Base-by-base conservation (phyloP, 2,888 invertebrate species). In the Drosophila ustulata region DNA sequence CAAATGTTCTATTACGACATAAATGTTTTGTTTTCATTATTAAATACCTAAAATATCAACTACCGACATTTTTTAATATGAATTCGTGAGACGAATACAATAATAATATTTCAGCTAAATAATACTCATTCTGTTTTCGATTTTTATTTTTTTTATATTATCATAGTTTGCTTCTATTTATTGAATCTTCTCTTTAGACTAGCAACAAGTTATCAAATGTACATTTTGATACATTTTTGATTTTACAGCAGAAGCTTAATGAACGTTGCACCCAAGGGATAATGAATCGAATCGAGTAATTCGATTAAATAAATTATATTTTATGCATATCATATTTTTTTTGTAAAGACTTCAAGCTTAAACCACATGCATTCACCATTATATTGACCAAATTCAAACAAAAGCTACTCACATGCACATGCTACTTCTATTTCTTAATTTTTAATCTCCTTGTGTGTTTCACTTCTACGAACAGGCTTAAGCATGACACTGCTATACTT, bases 1-100 rank as follows among this genome's bases (percentile, higher is more conserved):
- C 43, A 57, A 50, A 59, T 59, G 45, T 74, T 46, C 59, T 59
- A 55, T 51, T 30, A 59, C 32, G 1, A 51, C 61, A 61, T 55
- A 71, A 55, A 57, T 46, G 23, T 2, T 32, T 23, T 23, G 28
- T n/a, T 53, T 41, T 6, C 23, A 30, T 43, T 23, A 43, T 13
- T 1, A 55, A 23, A 32, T 43, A 23, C 30, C 23, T 18, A 30
- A 55, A 43, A 55, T 11, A 7, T 18, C 13, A 13, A 41, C 18
- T 41, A 5, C 39, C 9, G 18, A 11, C 4, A 18, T 18, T 18
- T n/a, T 37, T 37, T 37, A 1, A 37, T n/a, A 37, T 4, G 11
- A 37, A n/a, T 3, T 37, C 37, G 37, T 18, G 18, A 6, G 18
- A 2, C 2, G 18, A 41, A 18, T 41, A 41, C 6, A n/a, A 11